Conservation (phyloP, 2,888 invertebrate genomes). For the Calliopum simillimum region DNA sequence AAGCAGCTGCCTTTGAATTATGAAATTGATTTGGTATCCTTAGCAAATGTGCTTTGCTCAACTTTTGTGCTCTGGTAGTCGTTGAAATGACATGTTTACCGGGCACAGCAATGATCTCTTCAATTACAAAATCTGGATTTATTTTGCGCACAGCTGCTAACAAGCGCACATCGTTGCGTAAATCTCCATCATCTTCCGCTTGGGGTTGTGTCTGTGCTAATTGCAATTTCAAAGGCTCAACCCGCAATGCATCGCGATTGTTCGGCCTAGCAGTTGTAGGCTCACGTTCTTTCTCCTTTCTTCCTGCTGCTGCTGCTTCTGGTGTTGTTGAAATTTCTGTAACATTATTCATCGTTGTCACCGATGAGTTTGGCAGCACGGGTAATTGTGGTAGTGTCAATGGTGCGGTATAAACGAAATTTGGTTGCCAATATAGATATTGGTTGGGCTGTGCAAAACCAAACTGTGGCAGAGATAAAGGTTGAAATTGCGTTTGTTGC, state of each 20-base stretch:
- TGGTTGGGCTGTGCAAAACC: constrained; percentile 34
- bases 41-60: neutral
- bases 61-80: constrained; percentile 1
- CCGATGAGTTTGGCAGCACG: constrained; percentile 28
- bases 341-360: constrained; percentile 31
- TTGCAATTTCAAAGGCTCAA: constrained; percentile 48
- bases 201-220: constrained; percentile 1
- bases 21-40: neutral
- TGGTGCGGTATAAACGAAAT: constrained; percentile 46
- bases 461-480: neutral
- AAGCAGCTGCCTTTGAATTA: neutral
- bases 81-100: constrained; percentile 54
- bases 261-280: constrained; percentile 51
- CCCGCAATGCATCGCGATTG: constrained; percentile 36
- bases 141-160: constrained; percentile 59
- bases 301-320: constrained; percentile 43
- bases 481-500: neutral
- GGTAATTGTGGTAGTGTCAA: constrained; percentile 39
- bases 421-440: constrained; percentile 47
- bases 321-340: constrained; percentile 28
- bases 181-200: constrained; percentile 37
- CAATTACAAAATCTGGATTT: constrained; percentile 62
- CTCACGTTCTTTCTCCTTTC: constrained; percentile 46
- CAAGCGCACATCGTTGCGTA: constrained; percentile 55
- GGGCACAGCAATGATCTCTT: constrained; percentile 60